Evolutionary conservation across 2,888 invertebrate species (phyloP).

Genomic region (Hypena proboscidalis): DNA sequence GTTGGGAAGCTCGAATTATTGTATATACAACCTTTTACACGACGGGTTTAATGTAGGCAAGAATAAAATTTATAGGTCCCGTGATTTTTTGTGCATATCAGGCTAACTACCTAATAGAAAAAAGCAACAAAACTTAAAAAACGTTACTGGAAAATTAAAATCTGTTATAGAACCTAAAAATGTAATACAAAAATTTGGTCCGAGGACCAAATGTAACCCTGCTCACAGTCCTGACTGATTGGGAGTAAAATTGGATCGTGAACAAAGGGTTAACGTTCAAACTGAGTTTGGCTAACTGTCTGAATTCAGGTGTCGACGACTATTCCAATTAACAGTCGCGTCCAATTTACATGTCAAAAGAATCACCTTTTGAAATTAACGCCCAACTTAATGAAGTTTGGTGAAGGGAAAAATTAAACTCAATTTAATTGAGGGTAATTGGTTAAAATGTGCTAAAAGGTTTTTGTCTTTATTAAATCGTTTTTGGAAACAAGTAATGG

Average conservation of each 20-base stretch:
- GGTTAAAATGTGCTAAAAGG: conserved; percentile 8
- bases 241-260: conserved; percentile 17
- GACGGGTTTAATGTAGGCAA: too few relatives aligned
- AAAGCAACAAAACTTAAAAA: too few relatives aligned
- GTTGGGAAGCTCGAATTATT: too few relatives aligned
- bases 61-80: too few relatives aligned
- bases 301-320: conserved; percentile 41
- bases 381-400: conserved; percentile 39
- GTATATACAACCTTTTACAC: too few relatives aligned
- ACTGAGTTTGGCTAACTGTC: conserved; percentile 36
- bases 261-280: conserved; percentile 24
- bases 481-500: background rate
- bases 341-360: conserved; percentile 60
- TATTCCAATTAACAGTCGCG: conserved; percentile 51
- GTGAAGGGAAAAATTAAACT: conserved; percentile 28
- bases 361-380: conserved; percentile 47
- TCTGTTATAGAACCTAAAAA: too few relatives aligned
- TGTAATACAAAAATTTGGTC: too few relatives aligned
- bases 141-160: too few relatives aligned
- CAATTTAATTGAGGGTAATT: conserved; percentile 24
- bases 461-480: background rate
- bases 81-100: too few relatives aligned
- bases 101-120: too few relatives aligned
- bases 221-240: conserved; percentile 12
- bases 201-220: too few relatives aligned